Base-by-base conservation (phyloP, 2,888 invertebrate species). In the Leptopilina myrica region DNA sequence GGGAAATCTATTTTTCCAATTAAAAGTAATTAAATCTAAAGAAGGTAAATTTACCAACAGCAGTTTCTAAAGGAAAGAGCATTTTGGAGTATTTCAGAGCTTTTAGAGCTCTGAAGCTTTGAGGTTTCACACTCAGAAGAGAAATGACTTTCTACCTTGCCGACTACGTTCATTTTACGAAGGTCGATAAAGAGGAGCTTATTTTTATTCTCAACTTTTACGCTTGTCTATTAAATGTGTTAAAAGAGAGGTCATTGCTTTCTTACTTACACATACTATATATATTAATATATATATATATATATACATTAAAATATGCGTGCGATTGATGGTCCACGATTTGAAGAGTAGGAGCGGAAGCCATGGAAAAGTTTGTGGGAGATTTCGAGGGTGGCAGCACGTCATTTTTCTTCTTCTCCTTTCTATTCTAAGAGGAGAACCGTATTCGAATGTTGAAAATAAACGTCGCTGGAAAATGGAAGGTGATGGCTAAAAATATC, bases 381-480 rank as follows among this genome's bases (percentile, higher is more conserved):
- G 76, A 82, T 66, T 67, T 76, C 79, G 76, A 79, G 83, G 82
- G 81, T 81, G 81, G 82, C 82, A 82, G 83, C 83, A 84, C 82
- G 73, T 79, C 78, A 82, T 79, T 80, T 83, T 79, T 79, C 78
- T 81, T 12, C 49, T 49, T 49, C 49, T 49, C 11, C 49, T 49
- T 49, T 76, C 73, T 73, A 69, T 73, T 76, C 82, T 78, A 83
- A 80, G 84, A 82, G 78, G 84, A 82, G 78, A 81, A 81, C 81
- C 79, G 76, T 84, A 85, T 62, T 62, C 9, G 83, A 84, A 81
- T 83, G 87, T 86, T 85, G 89, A 89, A 89, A 90, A 90, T 89
- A 90, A 90, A 89, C 88, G 86, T 85, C 86, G 84, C 90, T 90
- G 91, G 91, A 90, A 88, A 89, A 89, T 87, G 86, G 87, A 89